Conservation (phyloP, 1,140 invertebrate genomes). For the Lamellibrachia luymesi region DNA sequence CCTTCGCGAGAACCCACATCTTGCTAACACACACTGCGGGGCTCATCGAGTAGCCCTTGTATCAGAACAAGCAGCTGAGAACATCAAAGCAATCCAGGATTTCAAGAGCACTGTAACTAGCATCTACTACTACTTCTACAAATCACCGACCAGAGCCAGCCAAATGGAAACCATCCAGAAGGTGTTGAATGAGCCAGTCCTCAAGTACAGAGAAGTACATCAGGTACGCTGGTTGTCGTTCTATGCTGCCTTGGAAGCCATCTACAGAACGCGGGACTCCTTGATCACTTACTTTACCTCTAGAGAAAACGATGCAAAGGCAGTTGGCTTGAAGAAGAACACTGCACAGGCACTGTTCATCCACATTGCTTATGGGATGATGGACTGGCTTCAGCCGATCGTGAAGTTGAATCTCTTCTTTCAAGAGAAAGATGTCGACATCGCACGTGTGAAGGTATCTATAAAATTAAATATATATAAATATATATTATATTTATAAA, state of each 20-base stretch:
- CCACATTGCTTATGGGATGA: background rate
- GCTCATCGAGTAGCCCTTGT: too few species aligned
- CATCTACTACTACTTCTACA: conserved; percentile 11
- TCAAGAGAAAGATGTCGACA: too few species aligned
- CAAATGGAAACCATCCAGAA: conserved; percentile 3
- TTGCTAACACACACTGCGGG: conserved; percentile 1
- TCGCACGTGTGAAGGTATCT: too few species aligned
- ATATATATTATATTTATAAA: too few species aligned
- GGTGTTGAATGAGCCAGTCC: conserved; percentile 6
- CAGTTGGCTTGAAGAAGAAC: background rate
- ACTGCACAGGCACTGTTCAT: background rate
- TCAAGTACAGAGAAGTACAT: conserved; percentile 2
- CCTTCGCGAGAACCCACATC: background rate
- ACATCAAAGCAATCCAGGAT: background rate
- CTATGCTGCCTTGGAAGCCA: background rate
- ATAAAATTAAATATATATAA: too few species aligned
- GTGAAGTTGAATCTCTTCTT: too few species aligned
- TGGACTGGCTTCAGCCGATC: background rate
- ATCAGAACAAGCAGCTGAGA: too few species aligned
- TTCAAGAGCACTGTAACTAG: background rate
- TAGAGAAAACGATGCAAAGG: conserved; percentile 10
- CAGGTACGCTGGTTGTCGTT: conserved; percentile 9
- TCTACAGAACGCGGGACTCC: background rate
- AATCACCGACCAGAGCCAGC: background rate
- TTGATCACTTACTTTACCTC: background rate